Evolutionary conservation across 2,888 invertebrate genomes (phyloP), one percentile per base, ranked within the genome.

Genomic region (Epirrita christyi): DNA sequence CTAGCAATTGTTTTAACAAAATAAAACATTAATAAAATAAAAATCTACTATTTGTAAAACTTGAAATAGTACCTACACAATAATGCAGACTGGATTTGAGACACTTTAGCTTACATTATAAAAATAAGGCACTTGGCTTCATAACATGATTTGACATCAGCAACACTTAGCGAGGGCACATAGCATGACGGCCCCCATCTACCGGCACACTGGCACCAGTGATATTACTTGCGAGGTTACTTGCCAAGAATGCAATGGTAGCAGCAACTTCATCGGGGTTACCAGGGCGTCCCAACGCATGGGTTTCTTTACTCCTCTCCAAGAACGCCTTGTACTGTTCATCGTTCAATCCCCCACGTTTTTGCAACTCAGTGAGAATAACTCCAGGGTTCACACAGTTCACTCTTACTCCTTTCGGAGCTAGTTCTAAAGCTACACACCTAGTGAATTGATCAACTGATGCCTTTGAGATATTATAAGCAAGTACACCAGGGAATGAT

Each of bases 321-420:
- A 98, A 92, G 85, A 99, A 99, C 76, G 94, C 94, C 34, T 93
- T 93, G 83, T 99, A 97, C 37, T 96, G 94, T 63, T 96, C 95
- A 11, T 96, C 95, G 61, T 92, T 94, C 93, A 99, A 94, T 9
- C 99, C 99, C 21, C 97, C 96, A 55, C 96, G 93, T 75, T 94
- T 96, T 72, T 99, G 98, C 32, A 98, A 83, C 81, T 98, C 96
- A 0, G 98, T 99, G 0, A 96, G 81, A 11, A 96, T 96, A 0
- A 99, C 98, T 48, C 99, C 98, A 11, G 99, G 99, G 85, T 98
- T 98, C 0, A 98, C 97, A 66, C 96, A 94, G 84, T 98, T 98
- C 0, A 98, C 98, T 59, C 98, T 91, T 0, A 98, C 97, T 60
- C 96, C 95, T 83, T 96, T 96, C 0, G 94, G 75, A 13, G 96